These are phyloP conservation scores for Phataginus tetradactyla DNA, from an alignment of 2,797 vertebrate species.

Conservation along the genomic window DNA sequence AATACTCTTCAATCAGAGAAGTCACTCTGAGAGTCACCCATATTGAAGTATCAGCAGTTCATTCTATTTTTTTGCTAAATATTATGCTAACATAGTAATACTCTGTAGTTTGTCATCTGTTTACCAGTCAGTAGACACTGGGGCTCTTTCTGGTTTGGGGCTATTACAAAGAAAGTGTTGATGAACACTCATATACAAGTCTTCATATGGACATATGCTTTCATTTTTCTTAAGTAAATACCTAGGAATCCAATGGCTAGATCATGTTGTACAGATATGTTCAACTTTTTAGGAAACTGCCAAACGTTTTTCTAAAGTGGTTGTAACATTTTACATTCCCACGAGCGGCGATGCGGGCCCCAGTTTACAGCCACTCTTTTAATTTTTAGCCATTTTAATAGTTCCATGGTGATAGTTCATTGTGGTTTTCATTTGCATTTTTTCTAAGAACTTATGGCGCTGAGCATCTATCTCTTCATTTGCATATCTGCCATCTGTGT, in stretches of 20 bases:
- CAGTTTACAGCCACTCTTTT: background rate
- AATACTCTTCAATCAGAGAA: background rate
- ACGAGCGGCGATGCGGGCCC: background rate
- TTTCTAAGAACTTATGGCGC: background rate
- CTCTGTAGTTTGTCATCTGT: background rate
- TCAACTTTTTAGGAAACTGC: background rate
- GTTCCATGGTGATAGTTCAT: background rate
- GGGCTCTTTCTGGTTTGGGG: background rate
- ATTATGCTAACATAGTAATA: background rate
- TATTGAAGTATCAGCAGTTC: background rate
- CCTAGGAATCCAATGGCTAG: background rate
- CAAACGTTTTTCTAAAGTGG: background rate
- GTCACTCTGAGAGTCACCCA: background rate
- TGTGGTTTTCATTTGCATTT: conserved; percentile 3
- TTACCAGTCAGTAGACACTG: background rate
- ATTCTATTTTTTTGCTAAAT: background rate
- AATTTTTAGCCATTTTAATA: conserved; percentile 2
- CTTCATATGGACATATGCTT: background rate
- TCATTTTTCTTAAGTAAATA: background rate
- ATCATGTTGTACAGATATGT: background rate
- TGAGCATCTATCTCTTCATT: background rate
- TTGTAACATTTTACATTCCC: background rate
- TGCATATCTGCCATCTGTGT: background rate
- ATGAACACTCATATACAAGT: background rate
- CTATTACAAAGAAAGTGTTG: background rate